Evolutionary conservation across 2,113 vertebrate species (phyloP), one percentile per base, ranked within the genome.

Genomic region (Nycticebus coucang): DNA sequence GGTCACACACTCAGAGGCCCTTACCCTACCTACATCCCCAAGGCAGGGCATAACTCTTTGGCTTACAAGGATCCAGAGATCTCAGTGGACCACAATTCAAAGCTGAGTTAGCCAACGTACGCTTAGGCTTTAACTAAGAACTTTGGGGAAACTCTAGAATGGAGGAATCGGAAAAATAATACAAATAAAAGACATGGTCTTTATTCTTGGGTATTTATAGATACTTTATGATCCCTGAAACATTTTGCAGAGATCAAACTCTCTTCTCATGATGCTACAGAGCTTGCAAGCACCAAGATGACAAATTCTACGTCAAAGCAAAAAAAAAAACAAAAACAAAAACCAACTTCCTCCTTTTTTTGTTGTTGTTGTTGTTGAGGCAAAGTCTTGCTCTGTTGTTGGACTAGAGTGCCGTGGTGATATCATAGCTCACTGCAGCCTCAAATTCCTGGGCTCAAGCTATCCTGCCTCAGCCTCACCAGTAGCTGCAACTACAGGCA

Each of bases 81-180:
- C 81, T 74, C 82, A 82, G 82, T 74, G 68, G 94, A 60, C 75
- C 59, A 14, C 60, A 72, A 17, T 41, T 78, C 66, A 89, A 91
- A 96, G 19, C 69, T n/a, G 80, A 89, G 33, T 80, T 80, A 87
- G 22, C 87, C 83, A 53, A 45, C 64, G 57, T 64, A 74, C 68
- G 18, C 24, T 81, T 55, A 62, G 33, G 55, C 28, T 81, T 95
- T 95, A 94, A 89, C 17, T 55, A 41, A 93, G 53, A 57, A 24
- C 81, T 96, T 91, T 9, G 30, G n/a, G 18, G 11, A 87, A 97
- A 89, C 37, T 28, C 53, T 9, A 19, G 35, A 85, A 74, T 64
- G 55, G 59, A 92, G 28, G 24, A 82, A 78, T 80, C 91, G 41
- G 95, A 94, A 79, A 96, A 92, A 81, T 17, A 75, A 84, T 50